Percentiles rank a stretch among this genome's conserved stretches.
Conservation (phyloP, 1,140 invertebrate genomes). For the Hyphantria cunea region DNA sequence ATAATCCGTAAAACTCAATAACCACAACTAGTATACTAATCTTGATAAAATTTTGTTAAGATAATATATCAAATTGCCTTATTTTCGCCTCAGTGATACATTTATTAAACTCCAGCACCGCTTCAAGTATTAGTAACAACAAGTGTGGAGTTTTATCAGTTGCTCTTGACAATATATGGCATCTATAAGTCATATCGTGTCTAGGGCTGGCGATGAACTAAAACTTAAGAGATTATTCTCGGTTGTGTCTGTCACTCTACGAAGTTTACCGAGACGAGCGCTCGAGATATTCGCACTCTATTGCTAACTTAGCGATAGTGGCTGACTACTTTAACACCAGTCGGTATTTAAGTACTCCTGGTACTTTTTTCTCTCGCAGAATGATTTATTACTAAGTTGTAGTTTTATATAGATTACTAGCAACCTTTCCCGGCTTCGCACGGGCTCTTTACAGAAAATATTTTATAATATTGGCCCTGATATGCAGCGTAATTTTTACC, state of each 20-base stretch:
- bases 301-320: constrained; percentile 34
- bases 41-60: neutral
- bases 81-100: neutral
- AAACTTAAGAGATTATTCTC: constrained; percentile 42
- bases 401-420: too few species aligned
- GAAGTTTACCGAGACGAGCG: constrained; percentile 33
- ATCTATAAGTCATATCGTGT: constrained; percentile 21
- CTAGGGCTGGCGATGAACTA: constrained; percentile 31
- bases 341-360: constrained; percentile 31
- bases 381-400: constrained; percentile 5
- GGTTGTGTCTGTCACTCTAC: constrained; percentile 35
- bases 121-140: constrained; percentile 15
- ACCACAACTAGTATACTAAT: neutral
- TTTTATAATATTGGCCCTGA: too few species aligned
- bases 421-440: too few species aligned
- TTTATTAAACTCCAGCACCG: constrained; percentile 10
- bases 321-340: constrained; percentile 17
- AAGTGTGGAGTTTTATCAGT: constrained; percentile 25
- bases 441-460: too few species aligned
- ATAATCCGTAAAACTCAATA: too few species aligned
- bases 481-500: too few species aligned
- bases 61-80: neutral
- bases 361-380: constrained; percentile 24
- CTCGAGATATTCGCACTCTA: constrained; percentile 40
- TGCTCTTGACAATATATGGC: constrained; percentile 25